phyloP scores from a whole-genome alignment of 2,113 vertebrate genomes.

The Vidua chalybeata region DNA sequence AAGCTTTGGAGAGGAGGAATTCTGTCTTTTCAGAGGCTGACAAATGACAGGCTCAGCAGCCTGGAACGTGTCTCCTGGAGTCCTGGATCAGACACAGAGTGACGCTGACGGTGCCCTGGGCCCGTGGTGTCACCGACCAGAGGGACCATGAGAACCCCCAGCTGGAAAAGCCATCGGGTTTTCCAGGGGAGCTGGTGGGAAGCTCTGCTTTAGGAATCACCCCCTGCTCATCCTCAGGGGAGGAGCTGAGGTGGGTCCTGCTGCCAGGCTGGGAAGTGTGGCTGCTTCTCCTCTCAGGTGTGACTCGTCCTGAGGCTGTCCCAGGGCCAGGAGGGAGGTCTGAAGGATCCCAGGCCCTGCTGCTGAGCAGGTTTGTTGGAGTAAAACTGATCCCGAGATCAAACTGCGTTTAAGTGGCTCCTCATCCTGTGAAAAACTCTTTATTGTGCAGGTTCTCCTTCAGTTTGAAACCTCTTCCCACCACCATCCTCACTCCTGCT shows the following conservation, averaged over 20 bases:
- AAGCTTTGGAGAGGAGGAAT: constrained; percentile 54
- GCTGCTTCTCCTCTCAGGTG: background rate
- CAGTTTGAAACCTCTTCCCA: background rate
- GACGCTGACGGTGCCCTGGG: accelerated
- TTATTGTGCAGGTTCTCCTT: background rate
- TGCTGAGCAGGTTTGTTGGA: background rate
- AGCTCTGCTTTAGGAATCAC: background rate
- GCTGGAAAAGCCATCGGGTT: accelerated
- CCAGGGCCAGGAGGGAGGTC: background rate
- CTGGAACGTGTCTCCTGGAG: background rate
- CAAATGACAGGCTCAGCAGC: background rate
- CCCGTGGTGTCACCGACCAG: background rate
- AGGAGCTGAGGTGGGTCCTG: background rate
- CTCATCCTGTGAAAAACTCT: background rate
- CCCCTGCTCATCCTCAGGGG: background rate
- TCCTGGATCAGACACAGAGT: accelerated
- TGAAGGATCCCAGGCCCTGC: background rate
- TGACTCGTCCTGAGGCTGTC: background rate
- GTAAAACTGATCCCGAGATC: background rate
- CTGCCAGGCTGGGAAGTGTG: accelerated
- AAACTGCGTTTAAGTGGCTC: accelerated
- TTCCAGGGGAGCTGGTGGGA: background rate
- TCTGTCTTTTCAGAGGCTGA: constrained; percentile 31
- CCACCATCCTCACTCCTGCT: background rate
- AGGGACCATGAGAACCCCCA: background rate